These are phyloP conservation scores for Lepidocyrtoides sp. DNA, from an alignment of 2,888 invertebrate genomes.

Conservation along the genomic window DNA sequence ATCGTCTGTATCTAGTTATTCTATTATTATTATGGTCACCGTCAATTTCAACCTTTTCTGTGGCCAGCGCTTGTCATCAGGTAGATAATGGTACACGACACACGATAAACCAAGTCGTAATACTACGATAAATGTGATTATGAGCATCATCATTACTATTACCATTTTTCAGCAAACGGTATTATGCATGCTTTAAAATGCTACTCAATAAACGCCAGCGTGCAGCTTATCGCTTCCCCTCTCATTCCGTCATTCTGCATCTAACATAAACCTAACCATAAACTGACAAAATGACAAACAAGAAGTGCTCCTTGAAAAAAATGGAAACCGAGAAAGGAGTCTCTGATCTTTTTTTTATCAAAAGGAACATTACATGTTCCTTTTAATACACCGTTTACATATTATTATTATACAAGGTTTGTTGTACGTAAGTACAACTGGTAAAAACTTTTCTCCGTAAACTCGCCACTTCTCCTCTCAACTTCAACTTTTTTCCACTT, in stretches of 20 bases:
- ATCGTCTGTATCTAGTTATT: too few species aligned
- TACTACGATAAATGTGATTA: not conserved
- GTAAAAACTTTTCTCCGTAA: conserved; percentile 11
- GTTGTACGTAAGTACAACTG: not conserved
- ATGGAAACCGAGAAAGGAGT: not conserved
- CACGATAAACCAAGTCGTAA: not conserved
- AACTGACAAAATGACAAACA: not conserved
- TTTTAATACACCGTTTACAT: not conserved
- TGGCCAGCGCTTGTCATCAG: conserved; percentile 16
- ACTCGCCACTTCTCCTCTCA: conserved; percentile 2
- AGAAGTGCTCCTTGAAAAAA: not conserved
- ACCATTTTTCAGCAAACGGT: not conserved
- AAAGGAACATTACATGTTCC: not conserved
- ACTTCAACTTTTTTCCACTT: conserved; percentile 42
- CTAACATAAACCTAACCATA: not conserved
- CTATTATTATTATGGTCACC: not conserved
- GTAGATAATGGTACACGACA: conserved; percentile 1
- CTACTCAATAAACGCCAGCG: too few species aligned
- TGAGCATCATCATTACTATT: not conserved
- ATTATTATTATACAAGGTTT: not conserved
- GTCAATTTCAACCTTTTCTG: conserved; percentile 16
- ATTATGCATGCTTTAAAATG: not conserved
- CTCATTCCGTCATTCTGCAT: not conserved
- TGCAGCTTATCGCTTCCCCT: not conserved
- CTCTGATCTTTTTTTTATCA: not conserved